phyloP scores from a whole-genome alignment of 2,113 vertebrate species.

The Archilochus colubris region DNA sequence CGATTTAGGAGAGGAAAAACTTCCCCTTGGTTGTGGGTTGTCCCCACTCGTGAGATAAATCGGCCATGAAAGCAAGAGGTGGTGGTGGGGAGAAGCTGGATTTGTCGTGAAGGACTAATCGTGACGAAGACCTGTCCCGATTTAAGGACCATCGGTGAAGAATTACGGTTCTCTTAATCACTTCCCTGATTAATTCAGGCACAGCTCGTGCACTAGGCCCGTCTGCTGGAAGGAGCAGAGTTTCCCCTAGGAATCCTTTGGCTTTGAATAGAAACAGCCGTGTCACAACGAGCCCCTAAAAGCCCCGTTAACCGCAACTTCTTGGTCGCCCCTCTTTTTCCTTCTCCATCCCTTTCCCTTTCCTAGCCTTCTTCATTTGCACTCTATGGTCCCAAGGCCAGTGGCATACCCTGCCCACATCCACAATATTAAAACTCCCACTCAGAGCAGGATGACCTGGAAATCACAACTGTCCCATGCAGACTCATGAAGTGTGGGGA shows the following conservation, averaged over 20 bases:
- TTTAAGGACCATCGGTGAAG: slow-evolving; percentile 22
- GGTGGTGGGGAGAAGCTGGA: background rate
- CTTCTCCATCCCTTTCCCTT: background rate
- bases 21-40: background rate
- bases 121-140: background rate
- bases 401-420: no score
- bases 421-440: background rate
- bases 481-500: background rate
- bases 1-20: background rate
- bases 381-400: background rate
- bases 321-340: background rate
- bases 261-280: slow-evolving; percentile 1
- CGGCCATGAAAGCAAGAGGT: background rate
- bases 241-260: background rate
- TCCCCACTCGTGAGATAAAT: slow-evolving; percentile 44
- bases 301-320: background rate
- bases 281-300: background rate
- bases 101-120: slow-evolving; percentile 44
- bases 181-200: background rate
- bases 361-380: background rate
- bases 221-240: background rate
- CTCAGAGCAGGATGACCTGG: background rate
- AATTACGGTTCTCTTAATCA: background rate
- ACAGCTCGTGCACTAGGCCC: slow-evolving; percentile 24
- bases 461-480: background rate